Evolutionary conservation across 1,140 invertebrate genomes (phyloP).

Genomic region (Kradibia gibbosae): DNA sequence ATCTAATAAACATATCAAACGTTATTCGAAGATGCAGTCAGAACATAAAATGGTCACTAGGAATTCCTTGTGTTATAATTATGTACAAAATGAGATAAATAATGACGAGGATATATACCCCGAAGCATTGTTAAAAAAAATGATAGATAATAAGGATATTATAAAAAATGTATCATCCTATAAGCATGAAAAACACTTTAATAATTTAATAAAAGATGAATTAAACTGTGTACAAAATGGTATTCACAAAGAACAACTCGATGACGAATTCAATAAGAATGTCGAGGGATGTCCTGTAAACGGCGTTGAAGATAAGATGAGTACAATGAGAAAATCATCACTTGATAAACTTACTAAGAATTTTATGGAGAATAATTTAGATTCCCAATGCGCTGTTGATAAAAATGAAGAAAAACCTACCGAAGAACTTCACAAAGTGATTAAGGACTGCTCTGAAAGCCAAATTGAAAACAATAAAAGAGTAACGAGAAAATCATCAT

Average conservation of each 20-base stretch:
- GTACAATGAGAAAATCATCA: background rate
- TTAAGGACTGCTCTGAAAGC: conserved; percentile 33
- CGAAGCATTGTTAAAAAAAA: background rate
- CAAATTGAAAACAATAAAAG: conserved; percentile 41
- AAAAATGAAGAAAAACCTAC: background rate
- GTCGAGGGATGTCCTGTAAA: background rate
- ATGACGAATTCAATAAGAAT: background rate
- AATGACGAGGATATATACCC: background rate
- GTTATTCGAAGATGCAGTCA: background rate
- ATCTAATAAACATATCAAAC: conserved; percentile 12
- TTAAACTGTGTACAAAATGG: background rate
- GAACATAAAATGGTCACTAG: background rate
- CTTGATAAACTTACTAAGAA: conserved; percentile 1
- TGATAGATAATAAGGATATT: background rate
- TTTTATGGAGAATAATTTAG: conserved; percentile 12
- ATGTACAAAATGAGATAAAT: background rate
- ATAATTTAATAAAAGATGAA: conserved; percentile 18
- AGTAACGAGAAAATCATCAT: conserved; percentile 43
- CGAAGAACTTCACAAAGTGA: conserved; percentile 6
- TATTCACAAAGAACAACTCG: background rate
- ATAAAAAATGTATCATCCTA: conserved; percentile 5
- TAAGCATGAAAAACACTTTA: background rate
- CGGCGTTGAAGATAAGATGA: background rate
- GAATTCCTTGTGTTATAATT: background rate
- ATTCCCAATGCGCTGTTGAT: background rate